Conservation (phyloP, 1,140 invertebrate species). For the Plodia interpunctella region DNA sequence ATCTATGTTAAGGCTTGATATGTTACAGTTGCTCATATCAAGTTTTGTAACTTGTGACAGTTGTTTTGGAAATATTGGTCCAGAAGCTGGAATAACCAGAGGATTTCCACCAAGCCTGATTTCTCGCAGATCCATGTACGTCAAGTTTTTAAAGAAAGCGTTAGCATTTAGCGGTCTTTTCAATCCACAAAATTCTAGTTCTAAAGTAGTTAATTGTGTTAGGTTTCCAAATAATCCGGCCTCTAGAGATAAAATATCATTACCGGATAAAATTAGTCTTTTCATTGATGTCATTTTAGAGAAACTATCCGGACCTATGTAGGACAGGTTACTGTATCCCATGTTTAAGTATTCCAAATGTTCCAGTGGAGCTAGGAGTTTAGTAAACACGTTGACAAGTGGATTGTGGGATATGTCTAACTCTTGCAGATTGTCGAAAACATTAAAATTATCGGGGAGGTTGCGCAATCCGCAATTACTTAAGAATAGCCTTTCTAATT, state of each 20-base stretch:
- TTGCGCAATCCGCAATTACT: constrained; percentile 81
- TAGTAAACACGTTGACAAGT: constrained; percentile 82
- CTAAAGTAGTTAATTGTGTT: constrained; percentile 81
- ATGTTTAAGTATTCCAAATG: constrained; percentile 84
- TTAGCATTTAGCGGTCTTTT: constrained; percentile 79
- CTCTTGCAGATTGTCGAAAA: constrained; percentile 81
- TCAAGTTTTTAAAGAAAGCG: constrained; percentile 82
- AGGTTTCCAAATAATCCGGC: constrained; percentile 83
- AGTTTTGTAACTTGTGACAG: constrained; percentile 80
- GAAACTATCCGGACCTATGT: constrained; percentile 82
- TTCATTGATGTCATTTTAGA: constrained; percentile 83
- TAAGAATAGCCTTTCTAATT: constrained; percentile 81
- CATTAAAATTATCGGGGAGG: constrained; percentile 82
- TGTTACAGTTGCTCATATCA: constrained; percentile 82
- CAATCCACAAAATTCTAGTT: constrained; percentile 83
- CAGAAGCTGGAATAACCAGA: constrained; percentile 77
- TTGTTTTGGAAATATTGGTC: constrained; percentile 80
- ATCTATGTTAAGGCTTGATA: constrained; percentile 79
- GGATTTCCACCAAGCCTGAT: constrained; percentile 84
- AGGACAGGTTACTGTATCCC: constrained; percentile 83
- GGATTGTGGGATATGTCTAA: constrained; percentile 85
- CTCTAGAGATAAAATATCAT: constrained; percentile 81
- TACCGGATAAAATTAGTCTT: constrained; percentile 82
- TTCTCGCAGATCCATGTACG: constrained; percentile 81
- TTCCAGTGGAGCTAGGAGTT: constrained; percentile 80